These are phyloP conservation scores for Nyctalus aviator DNA, from an alignment of 2,797 vertebrate genomes.

Conservation along the genomic window DNA sequence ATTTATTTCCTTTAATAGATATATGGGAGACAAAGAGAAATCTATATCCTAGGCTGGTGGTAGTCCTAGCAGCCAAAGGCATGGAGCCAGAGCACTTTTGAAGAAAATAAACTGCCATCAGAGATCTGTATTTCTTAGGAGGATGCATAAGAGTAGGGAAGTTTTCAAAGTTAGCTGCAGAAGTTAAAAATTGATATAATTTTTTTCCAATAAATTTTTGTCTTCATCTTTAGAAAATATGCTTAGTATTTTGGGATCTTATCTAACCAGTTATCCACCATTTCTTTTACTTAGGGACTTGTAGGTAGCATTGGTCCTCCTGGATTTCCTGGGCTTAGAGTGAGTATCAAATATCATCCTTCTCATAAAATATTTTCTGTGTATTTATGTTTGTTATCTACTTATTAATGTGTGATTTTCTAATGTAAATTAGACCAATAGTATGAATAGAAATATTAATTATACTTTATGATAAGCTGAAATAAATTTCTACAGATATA, in stretches of 20 bases:
- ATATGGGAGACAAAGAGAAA: background rate
- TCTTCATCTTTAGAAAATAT: constrained; percentile 38
- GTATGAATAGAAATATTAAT: background rate
- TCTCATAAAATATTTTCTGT: constrained; percentile 44
- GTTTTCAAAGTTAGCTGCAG: background rate
- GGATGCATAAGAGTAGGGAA: background rate
- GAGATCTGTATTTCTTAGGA: background rate
- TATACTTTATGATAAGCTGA: background rate
- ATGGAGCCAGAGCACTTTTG: background rate
- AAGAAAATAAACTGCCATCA: background rate
- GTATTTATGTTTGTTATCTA: constrained; percentile 12
- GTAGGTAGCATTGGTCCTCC: constrained; percentile 93
- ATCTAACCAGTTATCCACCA: constrained; percentile 17
- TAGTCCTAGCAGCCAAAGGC: background rate
- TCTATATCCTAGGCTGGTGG: background rate
- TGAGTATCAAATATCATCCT: constrained; percentile 87
- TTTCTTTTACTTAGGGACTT: constrained; percentile 91
- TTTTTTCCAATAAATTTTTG: background rate
- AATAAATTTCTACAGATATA: background rate
- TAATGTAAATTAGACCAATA: background rate
- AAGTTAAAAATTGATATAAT: background rate
- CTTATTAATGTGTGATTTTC: constrained; percentile 36
- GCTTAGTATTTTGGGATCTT: background rate
- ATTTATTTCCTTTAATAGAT: background rate
- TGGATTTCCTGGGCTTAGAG: constrained; percentile 96